Percentiles rank a stretch among this genome's conserved stretches.
Evolutionary conservation across 2,888 invertebrate species (phyloP).

Genomic region (Trissonchulus latispiculum): DNA sequence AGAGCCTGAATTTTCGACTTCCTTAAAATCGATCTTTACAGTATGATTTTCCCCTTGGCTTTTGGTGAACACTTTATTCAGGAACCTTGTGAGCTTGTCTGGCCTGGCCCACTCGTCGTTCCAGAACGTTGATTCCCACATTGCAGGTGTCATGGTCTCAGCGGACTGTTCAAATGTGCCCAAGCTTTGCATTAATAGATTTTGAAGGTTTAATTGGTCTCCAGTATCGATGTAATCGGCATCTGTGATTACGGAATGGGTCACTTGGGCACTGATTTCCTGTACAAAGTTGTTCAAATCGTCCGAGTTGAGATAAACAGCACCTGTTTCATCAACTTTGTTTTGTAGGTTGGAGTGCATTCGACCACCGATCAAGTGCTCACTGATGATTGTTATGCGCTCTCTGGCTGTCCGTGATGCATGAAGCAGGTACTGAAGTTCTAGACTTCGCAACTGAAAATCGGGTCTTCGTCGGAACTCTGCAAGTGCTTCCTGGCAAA

Average conservation of each 20-base stretch:
- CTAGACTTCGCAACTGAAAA: not conserved
- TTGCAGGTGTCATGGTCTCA: not conserved
- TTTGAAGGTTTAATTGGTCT: not conserved
- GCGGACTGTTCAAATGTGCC: not conserved
- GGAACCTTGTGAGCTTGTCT: not conserved
- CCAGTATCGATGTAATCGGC: slow-evolving; percentile 11
- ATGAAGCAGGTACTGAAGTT: not conserved
- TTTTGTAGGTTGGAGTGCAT: not conserved
- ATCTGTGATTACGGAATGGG: not conserved
- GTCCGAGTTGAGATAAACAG: not conserved
- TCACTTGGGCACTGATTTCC: not conserved
- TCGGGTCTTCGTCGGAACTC: not conserved
- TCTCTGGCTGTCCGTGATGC: not conserved
- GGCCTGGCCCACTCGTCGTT: not conserved
- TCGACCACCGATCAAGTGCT: not conserved
- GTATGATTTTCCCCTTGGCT: slow-evolving; percentile 1
- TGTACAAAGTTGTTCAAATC: not conserved
- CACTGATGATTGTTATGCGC: not conserved
- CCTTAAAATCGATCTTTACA: not conserved
- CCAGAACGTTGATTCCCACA: slow-evolving; percentile 19
- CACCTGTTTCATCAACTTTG: not conserved
- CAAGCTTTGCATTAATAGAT: not conserved
- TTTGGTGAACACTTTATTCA: slow-evolving; percentile 6
- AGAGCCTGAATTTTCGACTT: not conserved
- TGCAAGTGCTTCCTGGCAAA: not conserved